Evolutionary conservation across 37 sponge, comb jelly and placozoan genomes (phyloP).

Genomic region (Cliona cf. orientalis): DNA sequence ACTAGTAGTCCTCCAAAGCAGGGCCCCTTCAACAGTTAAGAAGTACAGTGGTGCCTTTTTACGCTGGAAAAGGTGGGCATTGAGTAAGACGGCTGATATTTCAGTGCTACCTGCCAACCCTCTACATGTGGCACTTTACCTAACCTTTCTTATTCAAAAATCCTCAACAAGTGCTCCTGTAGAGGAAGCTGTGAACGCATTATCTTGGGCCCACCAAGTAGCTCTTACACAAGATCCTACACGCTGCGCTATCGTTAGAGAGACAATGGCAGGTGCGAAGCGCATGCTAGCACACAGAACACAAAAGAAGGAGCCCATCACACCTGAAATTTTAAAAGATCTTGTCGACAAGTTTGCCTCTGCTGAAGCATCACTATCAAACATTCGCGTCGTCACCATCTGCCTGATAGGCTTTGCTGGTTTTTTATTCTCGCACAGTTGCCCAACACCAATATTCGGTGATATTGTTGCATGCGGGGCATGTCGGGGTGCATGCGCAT

Average conservation of each 20-base stretch:
- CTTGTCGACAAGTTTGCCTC: background rate
- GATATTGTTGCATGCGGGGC: too few species aligned
- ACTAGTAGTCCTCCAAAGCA: conserved; percentile 16
- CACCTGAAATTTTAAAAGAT: background rate
- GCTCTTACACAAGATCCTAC: background rate
- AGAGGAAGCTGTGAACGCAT: conserved; percentile 17
- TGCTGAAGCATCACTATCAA: background rate
- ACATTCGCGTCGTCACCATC: background rate
- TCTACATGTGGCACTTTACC: conserved; percentile 30
- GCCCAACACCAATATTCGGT: background rate
- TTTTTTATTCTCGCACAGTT: conserved; percentile 2
- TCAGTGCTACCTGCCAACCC: too few species aligned
- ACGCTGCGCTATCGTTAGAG: background rate
- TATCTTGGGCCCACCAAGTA: background rate
- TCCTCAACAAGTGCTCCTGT: conserved; percentile 22
- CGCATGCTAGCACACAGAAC: conserved; percentile 8
- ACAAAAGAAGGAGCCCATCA: conserved; percentile 4
- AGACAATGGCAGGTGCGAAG: background rate
- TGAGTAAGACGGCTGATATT: background rate
- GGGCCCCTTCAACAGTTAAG: conserved; percentile 32
- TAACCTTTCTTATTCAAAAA: conserved; percentile 12
- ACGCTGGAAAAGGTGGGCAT: conserved; percentile 45
- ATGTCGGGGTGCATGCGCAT: too few species aligned
- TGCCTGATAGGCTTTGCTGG: conserved; percentile 14
- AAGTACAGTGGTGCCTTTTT: conserved; percentile 42